Evolutionary conservation across 2,113 vertebrate species (phyloP).

Genomic region (Alces alces): DNA sequence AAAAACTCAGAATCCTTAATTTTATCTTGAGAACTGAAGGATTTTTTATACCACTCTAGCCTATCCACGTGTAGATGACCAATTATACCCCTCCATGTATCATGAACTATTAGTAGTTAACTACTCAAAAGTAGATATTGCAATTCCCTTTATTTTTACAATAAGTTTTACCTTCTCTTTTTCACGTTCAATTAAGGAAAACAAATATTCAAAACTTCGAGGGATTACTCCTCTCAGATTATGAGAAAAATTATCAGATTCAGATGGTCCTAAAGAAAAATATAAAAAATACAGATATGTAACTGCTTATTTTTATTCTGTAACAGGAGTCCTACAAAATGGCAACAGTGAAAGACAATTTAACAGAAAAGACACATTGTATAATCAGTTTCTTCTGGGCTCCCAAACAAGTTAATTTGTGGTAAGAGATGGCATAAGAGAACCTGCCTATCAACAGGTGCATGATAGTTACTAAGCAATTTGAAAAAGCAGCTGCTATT

Average conservation of each 20-base stretch:
- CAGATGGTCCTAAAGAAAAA: constrained; percentile 88
- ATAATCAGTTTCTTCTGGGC: background rate
- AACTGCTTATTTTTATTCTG: background rate
- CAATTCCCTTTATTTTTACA: background rate
- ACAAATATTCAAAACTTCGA: constrained; percentile 96
- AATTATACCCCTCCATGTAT: background rate
- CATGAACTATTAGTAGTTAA: background rate
- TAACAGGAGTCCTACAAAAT: background rate
- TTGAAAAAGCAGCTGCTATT: background rate
- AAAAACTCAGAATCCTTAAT: background rate
- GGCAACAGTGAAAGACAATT: background rate
- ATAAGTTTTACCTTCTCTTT: constrained; percentile 87
- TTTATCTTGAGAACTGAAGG: background rate
- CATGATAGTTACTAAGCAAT: background rate
- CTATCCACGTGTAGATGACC: background rate
- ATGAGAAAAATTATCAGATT: constrained; percentile 94
- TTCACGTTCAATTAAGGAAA: constrained; percentile 95
- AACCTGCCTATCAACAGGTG: background rate
- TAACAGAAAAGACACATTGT: background rate
- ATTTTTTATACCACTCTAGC: background rate
- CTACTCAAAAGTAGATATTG: background rate
- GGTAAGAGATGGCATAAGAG: background rate
- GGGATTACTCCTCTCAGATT: constrained; percentile 94
- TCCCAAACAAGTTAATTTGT: background rate
- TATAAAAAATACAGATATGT: background rate